Evolutionary conservation across 2,113 vertebrate species (phyloP).

Genomic region (Microcebus ravelobensis): DNA sequence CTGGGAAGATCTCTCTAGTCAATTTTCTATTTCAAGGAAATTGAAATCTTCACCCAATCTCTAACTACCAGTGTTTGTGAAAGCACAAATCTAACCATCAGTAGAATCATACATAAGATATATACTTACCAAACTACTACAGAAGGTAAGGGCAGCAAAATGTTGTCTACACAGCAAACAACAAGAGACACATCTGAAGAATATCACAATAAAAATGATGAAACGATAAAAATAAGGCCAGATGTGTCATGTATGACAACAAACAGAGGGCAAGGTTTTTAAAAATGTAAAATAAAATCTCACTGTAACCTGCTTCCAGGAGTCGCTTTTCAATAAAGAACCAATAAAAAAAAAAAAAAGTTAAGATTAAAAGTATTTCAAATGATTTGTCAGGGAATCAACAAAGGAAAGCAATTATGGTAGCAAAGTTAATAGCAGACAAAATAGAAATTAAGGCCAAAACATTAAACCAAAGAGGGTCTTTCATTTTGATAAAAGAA

Average conservation of each 20-base stretch:
- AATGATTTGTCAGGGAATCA: neutral
- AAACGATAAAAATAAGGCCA: slow-evolving; percentile 30
- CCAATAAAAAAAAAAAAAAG: neutral
- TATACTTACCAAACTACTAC: neutral
- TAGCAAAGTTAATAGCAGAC: neutral
- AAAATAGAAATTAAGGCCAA: slow-evolving; percentile 9
- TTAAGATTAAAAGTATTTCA: neutral
- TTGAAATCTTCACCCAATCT: neutral
- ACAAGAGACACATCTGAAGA: neutral
- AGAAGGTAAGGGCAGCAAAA: neutral
- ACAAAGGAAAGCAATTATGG: neutral
- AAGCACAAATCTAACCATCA: neutral
- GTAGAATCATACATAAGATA: slow-evolving; percentile 18
- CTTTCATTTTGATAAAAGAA: slow-evolving; percentile 34
- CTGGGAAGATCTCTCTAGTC: neutral
- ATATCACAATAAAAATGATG: neutral
- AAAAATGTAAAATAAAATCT: slow-evolving; percentile 8
- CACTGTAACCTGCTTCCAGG: neutral
- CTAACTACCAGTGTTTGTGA: neutral
- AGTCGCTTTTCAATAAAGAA: neutral
- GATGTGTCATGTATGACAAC: neutral
- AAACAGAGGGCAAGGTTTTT: neutral
- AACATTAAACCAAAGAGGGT: neutral
- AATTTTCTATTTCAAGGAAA: slow-evolving; percentile 21
- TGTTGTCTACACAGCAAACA: neutral